Evolutionary conservation across 1,140 invertebrate genomes (phyloP).

Genomic region (Forficula auricularia): DNA sequence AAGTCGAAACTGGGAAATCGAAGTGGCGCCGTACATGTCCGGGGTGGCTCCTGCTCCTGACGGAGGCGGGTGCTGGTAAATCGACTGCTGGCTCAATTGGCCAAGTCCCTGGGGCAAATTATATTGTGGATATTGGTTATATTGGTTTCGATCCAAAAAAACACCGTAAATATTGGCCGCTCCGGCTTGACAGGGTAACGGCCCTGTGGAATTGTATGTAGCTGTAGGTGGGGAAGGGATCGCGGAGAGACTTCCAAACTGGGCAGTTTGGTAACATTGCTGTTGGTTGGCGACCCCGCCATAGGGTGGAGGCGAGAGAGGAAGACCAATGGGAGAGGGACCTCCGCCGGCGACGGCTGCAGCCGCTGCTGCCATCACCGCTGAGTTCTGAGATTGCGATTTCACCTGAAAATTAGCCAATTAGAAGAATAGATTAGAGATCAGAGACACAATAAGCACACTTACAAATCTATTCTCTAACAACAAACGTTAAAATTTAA

Average conservation of each 20-base stretch:
- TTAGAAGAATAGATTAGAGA: constrained; percentile 1
- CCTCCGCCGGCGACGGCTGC: constrained; percentile 26
- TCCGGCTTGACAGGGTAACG: constrained; percentile 54
- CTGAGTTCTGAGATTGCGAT: constrained; percentile 23
- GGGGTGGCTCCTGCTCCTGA: constrained; percentile 37
- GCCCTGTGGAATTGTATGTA: constrained; percentile 52
- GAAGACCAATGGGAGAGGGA: constrained; percentile 36
- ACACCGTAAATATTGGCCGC: constrained; percentile 39
- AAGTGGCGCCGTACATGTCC: constrained; percentile 60
- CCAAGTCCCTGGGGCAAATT: constrained; percentile 27
- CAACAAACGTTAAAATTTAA: constrained; percentile 17
- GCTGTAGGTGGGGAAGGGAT: constrained; percentile 65
- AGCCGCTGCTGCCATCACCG: constrained; percentile 56
- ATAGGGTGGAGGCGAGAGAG: constrained; percentile 27
- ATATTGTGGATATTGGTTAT: constrained; percentile 44
- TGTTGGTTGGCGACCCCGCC: constrained; percentile 27
- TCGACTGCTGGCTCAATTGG: constrained; percentile 43
- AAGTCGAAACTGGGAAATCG: constrained; percentile 50
- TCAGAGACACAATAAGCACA: neutral
- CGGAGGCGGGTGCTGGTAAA: constrained; percentile 41
- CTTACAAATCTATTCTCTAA: constrained; percentile 33
- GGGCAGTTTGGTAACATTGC: constrained; percentile 24
- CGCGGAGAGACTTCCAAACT: constrained; percentile 57
- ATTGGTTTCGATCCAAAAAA: constrained; percentile 45
- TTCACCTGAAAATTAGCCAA: neutral